Percentiles rank a stretch among this genome's conserved stretches.
phyloP scores from a whole-genome alignment of 1,140 invertebrate species.

The Drosophila virilis region DNA sequence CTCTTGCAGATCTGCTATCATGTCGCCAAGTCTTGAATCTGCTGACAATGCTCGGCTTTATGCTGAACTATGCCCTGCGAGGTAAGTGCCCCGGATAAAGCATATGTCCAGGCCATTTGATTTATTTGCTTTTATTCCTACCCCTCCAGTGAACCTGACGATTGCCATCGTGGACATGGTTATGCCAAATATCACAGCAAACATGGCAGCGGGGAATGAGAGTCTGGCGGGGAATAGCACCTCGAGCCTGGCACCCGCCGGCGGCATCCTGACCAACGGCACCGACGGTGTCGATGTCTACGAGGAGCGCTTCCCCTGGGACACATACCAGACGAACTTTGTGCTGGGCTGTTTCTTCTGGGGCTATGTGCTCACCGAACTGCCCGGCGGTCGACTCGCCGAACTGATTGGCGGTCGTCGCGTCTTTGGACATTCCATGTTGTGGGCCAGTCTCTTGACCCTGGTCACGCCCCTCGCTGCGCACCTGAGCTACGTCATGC shows the following conservation, averaged over 20 bases:
- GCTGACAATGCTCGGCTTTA: conserved; percentile 93
- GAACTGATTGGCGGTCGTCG: conserved; percentile 91
- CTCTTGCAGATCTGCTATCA: conserved; percentile 88
- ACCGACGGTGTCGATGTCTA: conserved; percentile 54
- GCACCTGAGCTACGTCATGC: conserved; percentile 86
- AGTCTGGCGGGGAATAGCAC: conserved; percentile 69
- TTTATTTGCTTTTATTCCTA: background rate
- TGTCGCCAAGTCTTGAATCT: conserved; percentile 92
- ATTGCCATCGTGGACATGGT: conserved; percentile 96
- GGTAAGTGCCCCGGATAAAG: conserved; percentile 5
- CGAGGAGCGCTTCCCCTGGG: conserved; percentile 87
- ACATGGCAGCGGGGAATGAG: conserved; percentile 8
- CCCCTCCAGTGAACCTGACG: conserved; percentile 90
- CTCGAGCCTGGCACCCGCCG: conserved; percentile 6
- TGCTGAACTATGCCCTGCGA: conserved; percentile 94
- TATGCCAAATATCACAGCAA: conserved; percentile 79
- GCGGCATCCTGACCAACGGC: conserved; percentile 19
- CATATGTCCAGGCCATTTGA: background rate
- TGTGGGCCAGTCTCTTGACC: conserved; percentile 92
- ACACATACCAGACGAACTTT: conserved; percentile 90
- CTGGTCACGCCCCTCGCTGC: conserved; percentile 92
- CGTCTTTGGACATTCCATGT: conserved; percentile 93
- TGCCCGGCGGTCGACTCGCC: conserved; percentile 93
- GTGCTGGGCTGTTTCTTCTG: conserved; percentile 95
- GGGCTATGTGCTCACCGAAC: conserved; percentile 93